A percentile compares a stretch with the other conserved stretches of the same genome.
Conservation (phyloP, 2,888 invertebrate genomes). For the Coenonympha arcania region DNA sequence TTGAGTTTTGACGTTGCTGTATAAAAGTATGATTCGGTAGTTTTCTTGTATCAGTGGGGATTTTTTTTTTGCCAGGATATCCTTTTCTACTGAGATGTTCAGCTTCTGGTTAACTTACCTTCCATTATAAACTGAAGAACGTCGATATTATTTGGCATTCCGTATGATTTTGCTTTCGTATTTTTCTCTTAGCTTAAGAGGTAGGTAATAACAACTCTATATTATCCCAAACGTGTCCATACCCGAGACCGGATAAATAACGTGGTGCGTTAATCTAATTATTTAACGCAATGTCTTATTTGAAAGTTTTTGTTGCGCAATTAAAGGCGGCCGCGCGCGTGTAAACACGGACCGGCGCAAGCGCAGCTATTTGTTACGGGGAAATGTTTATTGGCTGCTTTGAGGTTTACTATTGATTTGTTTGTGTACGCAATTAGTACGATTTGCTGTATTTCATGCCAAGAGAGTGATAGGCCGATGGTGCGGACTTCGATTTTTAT, state of each 20-base stretch:
- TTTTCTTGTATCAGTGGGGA: too few relatives aligned
- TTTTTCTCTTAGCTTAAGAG: too few relatives aligned
- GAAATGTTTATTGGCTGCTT: slow-evolving; percentile 16
- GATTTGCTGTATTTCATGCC: not conserved
- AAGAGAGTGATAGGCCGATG: too few relatives aligned
- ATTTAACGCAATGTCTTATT: slow-evolving; percentile 71
- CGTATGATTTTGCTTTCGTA: not conserved
- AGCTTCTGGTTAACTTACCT: too few relatives aligned
- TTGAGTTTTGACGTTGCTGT: too few relatives aligned
- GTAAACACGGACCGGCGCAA: slow-evolving; percentile 45
- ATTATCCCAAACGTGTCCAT: slow-evolving; percentile 15
- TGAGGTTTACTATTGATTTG: slow-evolving; percentile 10
- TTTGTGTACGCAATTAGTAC: slow-evolving; percentile 2
- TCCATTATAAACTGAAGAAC: too few relatives aligned
- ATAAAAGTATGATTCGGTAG: too few relatives aligned
- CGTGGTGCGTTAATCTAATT: slow-evolving; percentile 67
- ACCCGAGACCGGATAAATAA: slow-evolving; percentile 36
- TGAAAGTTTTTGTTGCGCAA: slow-evolving; percentile 61
- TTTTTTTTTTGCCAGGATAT: too few relatives aligned
- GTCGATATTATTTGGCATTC: not conserved
- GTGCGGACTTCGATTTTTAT: too few relatives aligned
- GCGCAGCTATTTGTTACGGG: slow-evolving; percentile 43
- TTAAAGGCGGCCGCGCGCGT: slow-evolving; percentile 51
- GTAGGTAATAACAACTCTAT: slow-evolving; percentile 29
- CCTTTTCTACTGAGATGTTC: too few relatives aligned